Conservation (phyloP, 1,140 invertebrate genomes). For the Calephelis virginiensis region DNA sequence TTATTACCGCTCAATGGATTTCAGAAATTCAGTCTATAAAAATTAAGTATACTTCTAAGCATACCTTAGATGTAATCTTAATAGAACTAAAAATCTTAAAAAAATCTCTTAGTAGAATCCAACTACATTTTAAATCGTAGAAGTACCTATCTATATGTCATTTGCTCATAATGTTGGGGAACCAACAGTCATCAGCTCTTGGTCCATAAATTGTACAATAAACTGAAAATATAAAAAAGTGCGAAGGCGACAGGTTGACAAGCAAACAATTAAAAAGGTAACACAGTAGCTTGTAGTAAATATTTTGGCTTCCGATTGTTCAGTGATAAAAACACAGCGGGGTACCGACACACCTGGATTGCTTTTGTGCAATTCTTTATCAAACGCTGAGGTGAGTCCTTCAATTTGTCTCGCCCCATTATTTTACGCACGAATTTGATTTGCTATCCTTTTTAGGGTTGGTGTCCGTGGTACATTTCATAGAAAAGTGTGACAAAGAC, state of each 20-base stretch:
- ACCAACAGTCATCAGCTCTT: neutral
- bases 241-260: constrained; percentile 32
- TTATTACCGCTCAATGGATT: too few relatives aligned
- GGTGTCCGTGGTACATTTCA: too few relatives aligned
- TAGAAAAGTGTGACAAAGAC: too few relatives aligned
- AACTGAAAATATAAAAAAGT: constrained; percentile 28
- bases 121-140: too few relatives aligned
- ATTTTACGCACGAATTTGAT: constrained; percentile 11
- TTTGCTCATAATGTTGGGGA: too few relatives aligned
- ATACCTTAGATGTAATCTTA: too few relatives aligned
- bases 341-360: neutral
- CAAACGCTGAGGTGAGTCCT: neutral
- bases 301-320: constrained; percentile 53
- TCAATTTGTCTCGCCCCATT: neutral
- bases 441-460: constrained; percentile 8
- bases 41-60: too few relatives aligned
- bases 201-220: neutral
- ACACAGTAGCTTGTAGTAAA: constrained; percentile 43
- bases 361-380: constrained; percentile 10
- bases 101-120: too few relatives aligned
- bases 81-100: too few relatives aligned
- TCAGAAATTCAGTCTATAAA: too few relatives aligned
- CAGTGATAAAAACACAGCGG: neutral
- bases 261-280: neutral
- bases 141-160: too few relatives aligned